Evolutionary conservation across 2,888 invertebrate genomes (phyloP), one percentile per base, ranked within the genome.

Genomic region (Sinopyrophorus schimmeli): DNA sequence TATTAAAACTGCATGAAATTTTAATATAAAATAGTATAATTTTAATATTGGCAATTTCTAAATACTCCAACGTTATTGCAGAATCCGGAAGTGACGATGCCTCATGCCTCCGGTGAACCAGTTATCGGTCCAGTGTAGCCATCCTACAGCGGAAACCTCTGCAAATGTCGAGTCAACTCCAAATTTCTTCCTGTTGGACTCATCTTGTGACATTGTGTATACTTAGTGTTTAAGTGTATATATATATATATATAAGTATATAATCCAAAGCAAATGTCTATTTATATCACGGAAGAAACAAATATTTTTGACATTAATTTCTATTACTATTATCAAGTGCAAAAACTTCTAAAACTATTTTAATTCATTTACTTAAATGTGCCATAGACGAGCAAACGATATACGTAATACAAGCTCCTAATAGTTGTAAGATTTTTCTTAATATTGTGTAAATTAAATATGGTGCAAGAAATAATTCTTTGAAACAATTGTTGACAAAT

Each of bases 201-300:
- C 63, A 59, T 65, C 68, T 67, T 69, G 71, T 71, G 69, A 67
- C 64, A 70, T 62, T 71, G 71, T 72, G 70, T 71, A 72, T 71
- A 72, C 69, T 69, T 68, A 70, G 68, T 62, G 63, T 58, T 63
- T 70, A 71, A 61, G 68, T 66, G 65, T 67, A 65, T 66, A 64
- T 57, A 64, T 63, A 62, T 61, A 63, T 63, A 66, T 65, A 44
- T 68, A 64, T 67, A 66, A 54, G 42, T 67, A n/a, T n/a, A 66
- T 68, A 69, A 69, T 67, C 68, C 68, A 70, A 70, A 68, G 68
- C 68, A 70, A 68, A 68, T 67, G 28, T 34, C 40, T 51, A 51
- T 59, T 61, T 52, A 59, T 58, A 63, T 61, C 31, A 47, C 15
- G 40, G 26, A 42, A 30, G 40, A 32, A 46, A 17, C 21, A n/a